Percentiles rank a stretch among this genome's conserved stretches.
These are phyloP conservation scores for Yoshiicerus persimilis DNA, from an alignment of 1,140 invertebrate species.

Conservation along the genomic window DNA sequence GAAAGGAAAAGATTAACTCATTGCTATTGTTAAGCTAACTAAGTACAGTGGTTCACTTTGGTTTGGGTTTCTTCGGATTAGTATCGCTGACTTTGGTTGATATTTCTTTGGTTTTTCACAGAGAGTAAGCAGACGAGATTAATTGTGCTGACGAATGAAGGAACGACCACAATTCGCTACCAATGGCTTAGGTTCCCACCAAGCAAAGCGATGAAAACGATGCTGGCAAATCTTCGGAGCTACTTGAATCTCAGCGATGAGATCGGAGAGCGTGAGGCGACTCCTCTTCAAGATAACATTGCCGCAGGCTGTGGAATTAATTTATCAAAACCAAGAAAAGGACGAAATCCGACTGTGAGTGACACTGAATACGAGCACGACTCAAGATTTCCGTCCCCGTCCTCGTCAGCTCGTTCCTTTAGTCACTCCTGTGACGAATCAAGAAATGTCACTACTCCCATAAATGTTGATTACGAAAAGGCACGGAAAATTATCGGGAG, in stretches of 20 bases:
- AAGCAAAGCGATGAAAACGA: conserved; percentile 5
- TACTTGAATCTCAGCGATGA: neutral
- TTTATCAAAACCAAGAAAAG: neutral
- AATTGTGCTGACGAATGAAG: conserved; percentile 35
- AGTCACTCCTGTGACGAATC: neutral
- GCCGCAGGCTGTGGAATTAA: neutral
- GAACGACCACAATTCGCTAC: conserved; percentile 37
- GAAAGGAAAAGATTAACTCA: neutral
- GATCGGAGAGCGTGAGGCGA: neutral
- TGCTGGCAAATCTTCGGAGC: conserved; percentile 1
- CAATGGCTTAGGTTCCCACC: conserved; percentile 40
- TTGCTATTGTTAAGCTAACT: neutral
- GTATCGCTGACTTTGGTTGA: neutral
- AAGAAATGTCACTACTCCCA: neutral
- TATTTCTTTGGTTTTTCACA: neutral
- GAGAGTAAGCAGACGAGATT: conserved; percentile 28
- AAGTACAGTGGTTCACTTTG: neutral
- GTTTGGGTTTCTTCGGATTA: neutral
- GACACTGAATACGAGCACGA: neutral
- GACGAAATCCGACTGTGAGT: neutral
- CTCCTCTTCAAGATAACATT: neutral
- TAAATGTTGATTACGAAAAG: neutral
- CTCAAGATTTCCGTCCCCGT: neutral
- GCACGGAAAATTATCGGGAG: neutral
- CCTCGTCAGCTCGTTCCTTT: neutral